Evolutionary conservation across 2,888 invertebrate genomes (phyloP), one percentile per base, ranked within the genome.

Genomic region (Eupithecia vulgata): DNA sequence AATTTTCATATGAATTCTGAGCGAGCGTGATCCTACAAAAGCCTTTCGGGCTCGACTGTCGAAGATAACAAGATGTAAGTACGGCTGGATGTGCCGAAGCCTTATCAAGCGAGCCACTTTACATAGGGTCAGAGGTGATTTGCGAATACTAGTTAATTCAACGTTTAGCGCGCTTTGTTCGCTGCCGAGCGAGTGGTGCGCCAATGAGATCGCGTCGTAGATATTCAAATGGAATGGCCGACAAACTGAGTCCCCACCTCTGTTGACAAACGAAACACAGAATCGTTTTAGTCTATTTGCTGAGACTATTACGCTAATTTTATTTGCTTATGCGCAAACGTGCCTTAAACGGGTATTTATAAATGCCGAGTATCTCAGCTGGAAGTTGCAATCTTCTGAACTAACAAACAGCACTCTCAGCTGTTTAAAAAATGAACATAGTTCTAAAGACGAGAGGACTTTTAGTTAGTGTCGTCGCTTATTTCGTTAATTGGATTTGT

Each of bases 1-100:
- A 93, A 92, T 92, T 91, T 93, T 93, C 92, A 91, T 92, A 92
- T 90, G 90, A 91, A 91, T 92, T 90, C 85, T 80, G 85, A 84
- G 88, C 84, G 82, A 83, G 85, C 84, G 86, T 88, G 89, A 92
- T 91, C 91, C 90, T 84, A 88, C 87, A 87, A 90, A 91, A 92
- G 91, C 90, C 88, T 89, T 89, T 88, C 82, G 85, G 86, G 86
- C 84, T 86, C 83, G 85, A 87, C 87, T 88, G 82, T 85, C 86
- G 85, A 87, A 91, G 90, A 91, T 91, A 90, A 90, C 90, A 88
- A 89, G 89, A 89, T 89, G 88, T 90, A 90, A 90, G 89, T 88
- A 89, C 83, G 87, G 85, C 84, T 81, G 86, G 86, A 86, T 90
- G 84, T 87, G 84, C 86, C 84, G 81, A 87, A 88, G 84, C 84